phyloP scores from a whole-genome alignment of 2,113 vertebrate species.

The Eonycteris spelaea region DNA sequence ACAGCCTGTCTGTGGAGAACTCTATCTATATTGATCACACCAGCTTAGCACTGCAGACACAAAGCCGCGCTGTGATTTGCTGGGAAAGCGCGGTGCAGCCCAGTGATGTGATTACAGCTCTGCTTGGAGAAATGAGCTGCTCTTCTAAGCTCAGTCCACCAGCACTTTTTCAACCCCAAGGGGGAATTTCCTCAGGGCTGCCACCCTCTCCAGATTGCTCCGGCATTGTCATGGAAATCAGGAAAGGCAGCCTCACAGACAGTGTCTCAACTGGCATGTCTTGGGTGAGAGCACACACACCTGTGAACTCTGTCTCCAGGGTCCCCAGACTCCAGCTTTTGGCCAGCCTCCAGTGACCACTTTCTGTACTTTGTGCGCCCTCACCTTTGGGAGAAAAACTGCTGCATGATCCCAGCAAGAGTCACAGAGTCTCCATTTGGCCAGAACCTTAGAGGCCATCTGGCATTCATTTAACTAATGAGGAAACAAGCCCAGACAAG shows the following conservation, averaged over 20 bases:
- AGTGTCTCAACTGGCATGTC: not conserved
- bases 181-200: too few relatives aligned
- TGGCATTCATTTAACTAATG: not conserved
- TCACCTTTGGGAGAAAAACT: not conserved
- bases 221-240: not conserved
- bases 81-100: not conserved
- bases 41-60: slow-evolving; percentile 56
- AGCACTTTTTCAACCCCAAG: not conserved
- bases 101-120: not conserved
- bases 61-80: not conserved
- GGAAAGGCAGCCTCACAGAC: not conserved
- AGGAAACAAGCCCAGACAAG: not conserved
- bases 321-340: not conserved
- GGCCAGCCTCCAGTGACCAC: not conserved
- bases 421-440: not conserved
- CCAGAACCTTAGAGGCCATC: not conserved
- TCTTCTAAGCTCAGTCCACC: not conserved
- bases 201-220: not conserved
- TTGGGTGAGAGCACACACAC: rapidly evolving
- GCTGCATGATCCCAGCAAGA: not conserved
- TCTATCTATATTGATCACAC: slow-evolving; percentile 13
- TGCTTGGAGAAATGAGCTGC: not conserved
- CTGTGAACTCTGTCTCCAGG: not conserved
- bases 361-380: not conserved
- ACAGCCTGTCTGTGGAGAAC: slow-evolving; percentile 46